phyloP scores from a whole-genome alignment of 2,113 vertebrate species.

The Guaruba guarouba region DNA sequence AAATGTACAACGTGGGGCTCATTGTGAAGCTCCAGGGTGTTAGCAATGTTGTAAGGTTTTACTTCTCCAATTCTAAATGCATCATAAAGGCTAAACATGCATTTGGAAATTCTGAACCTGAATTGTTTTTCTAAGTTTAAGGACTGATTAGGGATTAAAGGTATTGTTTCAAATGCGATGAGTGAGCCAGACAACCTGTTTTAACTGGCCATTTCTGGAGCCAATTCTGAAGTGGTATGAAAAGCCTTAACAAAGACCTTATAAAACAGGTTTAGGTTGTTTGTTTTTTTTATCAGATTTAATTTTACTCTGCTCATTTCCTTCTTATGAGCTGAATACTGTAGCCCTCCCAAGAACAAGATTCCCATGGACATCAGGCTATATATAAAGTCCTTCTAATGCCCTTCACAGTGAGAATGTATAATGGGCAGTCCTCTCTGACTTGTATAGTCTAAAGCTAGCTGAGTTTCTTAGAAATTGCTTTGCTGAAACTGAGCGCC shows the following conservation, averaged over 20 bases:
- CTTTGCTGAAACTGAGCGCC: background rate
- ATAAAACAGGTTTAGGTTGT: background rate
- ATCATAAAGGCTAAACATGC: constrained; percentile 54
- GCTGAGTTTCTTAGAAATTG: background rate
- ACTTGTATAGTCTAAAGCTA: background rate
- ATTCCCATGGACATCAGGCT: background rate
- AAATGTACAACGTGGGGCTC: constrained; percentile 42
- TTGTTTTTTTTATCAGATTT: background rate
- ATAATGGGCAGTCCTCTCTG: background rate
- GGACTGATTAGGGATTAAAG: constrained; percentile 35
- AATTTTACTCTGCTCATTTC: constrained; percentile 17
- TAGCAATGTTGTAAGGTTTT: constrained; percentile 51
- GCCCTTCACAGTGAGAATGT: background rate
- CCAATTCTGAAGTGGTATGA: background rate
- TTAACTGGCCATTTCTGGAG: background rate
- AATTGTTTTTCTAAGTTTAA: constrained; percentile 50
- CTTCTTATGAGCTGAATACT: constrained; percentile 4
- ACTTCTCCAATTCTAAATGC: constrained; percentile 50
- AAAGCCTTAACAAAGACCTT: constrained; percentile 1
- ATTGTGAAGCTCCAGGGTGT: constrained; percentile 2
- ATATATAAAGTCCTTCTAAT: background rate
- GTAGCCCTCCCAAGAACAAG: background rate
- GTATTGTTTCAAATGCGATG: constrained; percentile 6
- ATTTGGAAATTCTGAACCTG: constrained; percentile 62
- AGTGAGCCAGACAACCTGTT: constrained; percentile 45